A percentile compares a stretch with the other conserved stretches of the same genome.
These are phyloP conservation scores for Lepus americanus DNA, from an alignment of 2,113 vertebrate species.

Conservation along the genomic window DNA sequence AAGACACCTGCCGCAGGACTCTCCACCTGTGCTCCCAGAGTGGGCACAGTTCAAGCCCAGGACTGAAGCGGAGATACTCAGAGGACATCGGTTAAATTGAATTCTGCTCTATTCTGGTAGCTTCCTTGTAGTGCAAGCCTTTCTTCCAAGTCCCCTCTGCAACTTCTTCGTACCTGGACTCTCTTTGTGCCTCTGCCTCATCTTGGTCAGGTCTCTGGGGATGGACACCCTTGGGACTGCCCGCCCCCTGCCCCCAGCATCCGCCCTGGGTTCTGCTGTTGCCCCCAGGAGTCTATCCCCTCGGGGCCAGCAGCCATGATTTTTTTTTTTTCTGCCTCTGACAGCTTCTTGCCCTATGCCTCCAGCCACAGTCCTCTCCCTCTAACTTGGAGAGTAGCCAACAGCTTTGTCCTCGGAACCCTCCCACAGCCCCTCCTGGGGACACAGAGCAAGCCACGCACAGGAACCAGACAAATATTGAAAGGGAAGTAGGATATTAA, in stretches of 20 bases:
- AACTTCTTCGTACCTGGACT: not conserved
- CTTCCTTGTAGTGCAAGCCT: not conserved
- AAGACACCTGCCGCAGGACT: not conserved
- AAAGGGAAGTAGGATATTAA: slow-evolving; percentile 59
- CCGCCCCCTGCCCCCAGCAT: not conserved
- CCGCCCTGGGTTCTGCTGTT: not conserved
- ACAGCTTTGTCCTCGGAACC: not conserved
- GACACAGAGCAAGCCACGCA: not conserved
- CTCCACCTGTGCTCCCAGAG: not conserved
- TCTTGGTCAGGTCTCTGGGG: not conserved
- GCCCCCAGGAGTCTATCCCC: no score
- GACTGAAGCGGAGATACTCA: not conserved
- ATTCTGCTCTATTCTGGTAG: not conserved
- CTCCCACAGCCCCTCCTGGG: not conserved
- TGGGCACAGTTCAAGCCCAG: not conserved
- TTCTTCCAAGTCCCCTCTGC: not conserved
- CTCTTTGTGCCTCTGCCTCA: not conserved
- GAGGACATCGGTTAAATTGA: not conserved
- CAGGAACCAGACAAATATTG: slow-evolving; percentile 56
- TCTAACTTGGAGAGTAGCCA: not conserved
- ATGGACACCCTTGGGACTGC: not conserved
- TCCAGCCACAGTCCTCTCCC: not conserved
- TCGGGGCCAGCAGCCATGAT: not conserved
- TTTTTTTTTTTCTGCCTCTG: not conserved
- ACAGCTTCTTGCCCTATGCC: not conserved